Conservation (phyloP, 2,113 vertebrate species). For the Sigmodon hispidus region DNA sequence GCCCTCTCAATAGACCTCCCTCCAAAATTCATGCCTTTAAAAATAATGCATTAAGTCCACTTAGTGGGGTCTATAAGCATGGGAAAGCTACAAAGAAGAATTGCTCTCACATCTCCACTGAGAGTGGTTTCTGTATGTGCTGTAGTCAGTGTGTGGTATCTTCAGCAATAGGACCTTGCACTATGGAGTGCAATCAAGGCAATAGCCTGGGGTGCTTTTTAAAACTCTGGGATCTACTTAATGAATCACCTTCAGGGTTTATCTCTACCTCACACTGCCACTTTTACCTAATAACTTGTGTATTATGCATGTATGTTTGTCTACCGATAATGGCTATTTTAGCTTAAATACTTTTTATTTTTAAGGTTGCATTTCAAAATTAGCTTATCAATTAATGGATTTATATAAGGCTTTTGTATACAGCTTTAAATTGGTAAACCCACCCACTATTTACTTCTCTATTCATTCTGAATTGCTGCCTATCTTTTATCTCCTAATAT, state of each 20-base stretch:
- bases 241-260: background rate
- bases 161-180: background rate
- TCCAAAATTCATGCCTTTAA: background rate
- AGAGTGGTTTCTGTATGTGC: background rate
- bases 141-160: background rate
- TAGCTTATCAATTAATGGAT: background rate
- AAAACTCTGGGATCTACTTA: background rate
- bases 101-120: background rate
- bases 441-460: background rate
- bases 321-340: background rate
- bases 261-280: background rate
- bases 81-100: background rate
- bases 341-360: background rate
- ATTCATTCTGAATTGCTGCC: background rate
- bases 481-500: background rate
- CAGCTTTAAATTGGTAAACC: background rate
- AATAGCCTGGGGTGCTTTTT: background rate
- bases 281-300: background rate
- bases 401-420: background rate
- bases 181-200: background rate
- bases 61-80: background rate
- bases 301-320: background rate
- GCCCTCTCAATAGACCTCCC: too few species aligned
- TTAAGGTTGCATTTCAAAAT: background rate
- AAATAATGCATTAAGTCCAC: background rate